A percentile compares a stretch with the other conserved stretches of the same genome.
Conservation (phyloP, 2,113 vertebrate genomes). For the Mastomys coucha region DNA sequence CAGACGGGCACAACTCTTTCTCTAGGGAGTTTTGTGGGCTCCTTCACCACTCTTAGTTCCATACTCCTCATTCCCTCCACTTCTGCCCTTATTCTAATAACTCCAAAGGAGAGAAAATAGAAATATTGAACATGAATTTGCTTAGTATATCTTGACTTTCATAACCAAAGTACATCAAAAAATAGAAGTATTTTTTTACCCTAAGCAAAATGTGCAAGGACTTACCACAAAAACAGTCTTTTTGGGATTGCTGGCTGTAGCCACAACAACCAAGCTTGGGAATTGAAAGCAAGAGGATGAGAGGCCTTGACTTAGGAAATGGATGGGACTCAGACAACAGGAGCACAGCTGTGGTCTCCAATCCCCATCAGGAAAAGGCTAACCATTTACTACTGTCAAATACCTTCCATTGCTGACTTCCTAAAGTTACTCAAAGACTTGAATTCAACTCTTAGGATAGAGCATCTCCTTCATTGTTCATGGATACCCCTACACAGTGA, state of each 20-base stretch:
- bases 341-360: neutral
- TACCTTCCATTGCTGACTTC: neutral
- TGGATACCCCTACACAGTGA: neutral
- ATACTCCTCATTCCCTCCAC: neutral
- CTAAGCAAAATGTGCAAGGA: neutral
- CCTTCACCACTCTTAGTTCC: neutral
- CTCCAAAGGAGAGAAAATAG: neutral
- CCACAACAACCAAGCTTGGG: neutral
- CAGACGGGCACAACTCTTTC: neutral
- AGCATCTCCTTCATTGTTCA: neutral
- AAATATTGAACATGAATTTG: neutral
- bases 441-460: neutral
- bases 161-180: neutral
- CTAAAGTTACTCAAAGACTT: slow-evolving; percentile 26
- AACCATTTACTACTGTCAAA: neutral
- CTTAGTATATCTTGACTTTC: neutral
- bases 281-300: neutral
- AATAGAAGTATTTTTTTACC: neutral
- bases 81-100: neutral
- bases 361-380: neutral
- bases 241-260: neutral
- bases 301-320: neutral
- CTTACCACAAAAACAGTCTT: neutral
- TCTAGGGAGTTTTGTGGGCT: neutral
- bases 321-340: neutral